Base-by-base conservation (phyloP, 2,888 invertebrate genomes). In the Euclidia mi region DNA sequence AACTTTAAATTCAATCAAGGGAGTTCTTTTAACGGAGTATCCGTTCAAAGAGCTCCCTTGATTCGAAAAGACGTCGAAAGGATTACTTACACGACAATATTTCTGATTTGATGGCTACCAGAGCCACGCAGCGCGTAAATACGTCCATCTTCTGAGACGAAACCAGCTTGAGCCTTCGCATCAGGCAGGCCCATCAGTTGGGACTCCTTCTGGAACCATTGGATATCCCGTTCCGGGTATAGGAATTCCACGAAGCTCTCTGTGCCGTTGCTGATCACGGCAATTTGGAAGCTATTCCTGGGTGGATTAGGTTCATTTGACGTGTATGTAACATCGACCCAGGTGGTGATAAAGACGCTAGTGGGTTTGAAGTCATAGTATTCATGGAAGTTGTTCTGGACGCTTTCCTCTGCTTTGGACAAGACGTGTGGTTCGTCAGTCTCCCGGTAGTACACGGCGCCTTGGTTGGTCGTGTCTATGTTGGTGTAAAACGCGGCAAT, bases 401-500 rank as follows among this genome's bases (percentile, higher is more conserved):
- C 95, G 63, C 96, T 95, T 55, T 96, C 95, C 18, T 96, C 96
- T 0, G 97, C 97, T 85, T 96, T 95, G 46, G 94, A 81, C 20
- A 97, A 81, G n/a, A 96, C 85, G 35, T 95, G 94, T 0, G 95
- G 89, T 62, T 96, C 95, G 60, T 95, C 89, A 0, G 96, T 96
- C 84, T 97, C 96, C 65, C 96, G 95, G 83, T 97, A 98, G 73
- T 96, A 97, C 63, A 99, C 96, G 3, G 94, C 90, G 9, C 99
- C 98, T 0, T 96, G 93, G 7, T 91, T 92, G 0, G 96, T 95
- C 0, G 97, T 98, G 84, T 99, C 99, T 2, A 99, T 96, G 87
- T 99, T 99, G 0, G 98, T 96, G 87, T 99, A 98, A 75, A 99
- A 97, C 0, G 98, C 98, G 0, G 99, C 98, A 74, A 99, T 98